These are phyloP conservation scores for Eilema depressum DNA, from an alignment of 2,888 invertebrate species.

Conservation along the genomic window DNA sequence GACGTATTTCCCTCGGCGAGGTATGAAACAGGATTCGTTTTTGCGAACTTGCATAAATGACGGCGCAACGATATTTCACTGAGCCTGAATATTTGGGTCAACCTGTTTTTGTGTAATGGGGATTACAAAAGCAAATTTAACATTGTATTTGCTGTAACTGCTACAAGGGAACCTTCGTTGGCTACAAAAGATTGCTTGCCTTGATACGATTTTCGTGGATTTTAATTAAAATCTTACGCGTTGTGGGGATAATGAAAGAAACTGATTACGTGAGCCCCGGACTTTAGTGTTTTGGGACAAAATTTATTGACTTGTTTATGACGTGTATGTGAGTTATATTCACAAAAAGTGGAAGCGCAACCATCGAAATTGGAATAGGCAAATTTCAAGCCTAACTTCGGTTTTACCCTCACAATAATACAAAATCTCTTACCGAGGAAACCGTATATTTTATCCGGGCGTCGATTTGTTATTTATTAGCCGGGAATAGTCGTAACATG, in stretches of 20 bases:
- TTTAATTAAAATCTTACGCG: slow-evolving; percentile 85
- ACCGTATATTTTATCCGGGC: slow-evolving; percentile 83
- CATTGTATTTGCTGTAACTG: slow-evolving; percentile 82
- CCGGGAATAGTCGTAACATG: slow-evolving; percentile 83
- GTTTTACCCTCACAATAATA: slow-evolving; percentile 66
- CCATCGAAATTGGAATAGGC: slow-evolving; percentile 65
- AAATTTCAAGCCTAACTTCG: slow-evolving; percentile 66
- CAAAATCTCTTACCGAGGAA: slow-evolving; percentile 76
- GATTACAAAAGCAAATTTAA: slow-evolving; percentile 84
- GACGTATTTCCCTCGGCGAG: slow-evolving; percentile 68
- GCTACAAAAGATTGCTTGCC: slow-evolving; percentile 78
- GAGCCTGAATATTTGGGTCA: slow-evolving; percentile 84
- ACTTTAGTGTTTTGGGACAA: slow-evolving; percentile 62
- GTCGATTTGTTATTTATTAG: slow-evolving; percentile 87
- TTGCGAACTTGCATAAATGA: slow-evolving; percentile 84
- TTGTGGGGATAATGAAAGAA: slow-evolving; percentile 72
- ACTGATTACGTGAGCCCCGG: slow-evolving; percentile 67
- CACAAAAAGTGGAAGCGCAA: slow-evolving; percentile 50
- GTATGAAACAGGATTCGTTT: slow-evolving; percentile 78
- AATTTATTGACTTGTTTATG: slow-evolving; percentile 66
- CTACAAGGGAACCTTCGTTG: slow-evolving; percentile 76
- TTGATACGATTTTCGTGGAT: slow-evolving; percentile 78
- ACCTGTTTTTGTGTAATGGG: slow-evolving; percentile 85
- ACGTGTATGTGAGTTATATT: slow-evolving; percentile 47
- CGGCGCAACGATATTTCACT: slow-evolving; percentile 82